These are phyloP conservation scores for Entelurus aequoreus DNA, from an alignment of 2,113 vertebrate genomes.

Conservation along the genomic window DNA sequence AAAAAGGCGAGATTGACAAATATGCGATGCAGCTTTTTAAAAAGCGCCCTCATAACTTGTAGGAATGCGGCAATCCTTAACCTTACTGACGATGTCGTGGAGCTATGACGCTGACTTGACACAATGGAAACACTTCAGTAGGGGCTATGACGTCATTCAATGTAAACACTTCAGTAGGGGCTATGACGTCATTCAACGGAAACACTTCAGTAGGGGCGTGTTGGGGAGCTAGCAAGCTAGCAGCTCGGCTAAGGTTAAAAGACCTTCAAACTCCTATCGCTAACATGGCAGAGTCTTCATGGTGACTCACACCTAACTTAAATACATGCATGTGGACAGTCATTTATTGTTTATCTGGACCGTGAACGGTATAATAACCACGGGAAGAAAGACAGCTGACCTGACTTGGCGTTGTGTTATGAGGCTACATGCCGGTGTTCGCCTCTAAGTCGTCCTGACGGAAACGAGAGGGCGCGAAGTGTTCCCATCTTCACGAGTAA, in stretches of 20 bases:
- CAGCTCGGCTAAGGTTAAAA: constrained; percentile 1
- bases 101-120: no score
- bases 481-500: constrained; percentile 27
- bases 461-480: constrained; percentile 27
- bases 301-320: neutral
- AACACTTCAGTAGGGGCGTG: neutral
- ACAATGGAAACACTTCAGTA: no score
- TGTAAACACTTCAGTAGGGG: no score
- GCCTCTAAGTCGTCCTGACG: constrained; percentile 22
- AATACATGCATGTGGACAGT: neutral
- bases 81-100: no score
- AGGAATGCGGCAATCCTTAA: neutral
- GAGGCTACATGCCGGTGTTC: constrained; percentile 9
- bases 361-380: neutral
- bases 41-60: constrained; percentile 47
- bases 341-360: neutral
- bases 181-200: no score
- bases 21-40: constrained; percentile 51
- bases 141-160: no score
- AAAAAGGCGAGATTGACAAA: constrained; percentile 65
- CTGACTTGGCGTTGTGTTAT: neutral
- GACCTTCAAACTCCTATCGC: neutral
- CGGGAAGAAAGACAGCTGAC: neutral
- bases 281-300: neutral
- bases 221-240: neutral